A percentile compares a stretch with the other conserved stretches of the same genome.
Evolutionary conservation across 2,113 vertebrate genomes (phyloP).

Genomic region (Piprites chloris): DNA sequence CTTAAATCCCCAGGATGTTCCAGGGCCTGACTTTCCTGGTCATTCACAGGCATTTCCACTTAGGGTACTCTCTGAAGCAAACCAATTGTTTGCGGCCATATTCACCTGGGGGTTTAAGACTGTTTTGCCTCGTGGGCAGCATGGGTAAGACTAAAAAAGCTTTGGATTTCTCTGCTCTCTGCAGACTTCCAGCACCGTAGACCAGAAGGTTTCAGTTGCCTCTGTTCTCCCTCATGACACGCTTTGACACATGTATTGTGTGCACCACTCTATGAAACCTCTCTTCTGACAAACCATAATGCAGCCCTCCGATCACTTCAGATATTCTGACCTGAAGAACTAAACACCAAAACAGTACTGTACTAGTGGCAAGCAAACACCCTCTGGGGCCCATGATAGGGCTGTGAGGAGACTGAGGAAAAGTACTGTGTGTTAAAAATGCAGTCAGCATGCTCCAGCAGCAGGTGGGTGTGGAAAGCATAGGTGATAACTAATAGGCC

Average conservation of each 20-base stretch:
- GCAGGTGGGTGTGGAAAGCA: background rate
- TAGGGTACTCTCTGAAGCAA: background rate
- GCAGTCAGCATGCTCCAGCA: background rate
- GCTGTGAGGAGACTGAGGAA: background rate
- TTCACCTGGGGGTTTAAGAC: background rate
- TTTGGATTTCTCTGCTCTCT: background rate
- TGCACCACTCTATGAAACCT: background rate
- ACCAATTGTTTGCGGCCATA: background rate
- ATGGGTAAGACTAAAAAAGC: background rate
- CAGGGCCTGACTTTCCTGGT: background rate
- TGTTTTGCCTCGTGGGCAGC: background rate
- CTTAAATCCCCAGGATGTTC: background rate
- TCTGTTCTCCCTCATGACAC: background rate
- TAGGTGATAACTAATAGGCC: background rate
- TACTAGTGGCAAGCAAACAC: background rate
- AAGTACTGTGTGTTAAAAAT: background rate
- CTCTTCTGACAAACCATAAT: background rate
- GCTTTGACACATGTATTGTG: rapidly evolving
- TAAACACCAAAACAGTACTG: background rate
- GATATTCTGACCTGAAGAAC: background rate
- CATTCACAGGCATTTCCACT: background rate
- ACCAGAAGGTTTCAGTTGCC: background rate
- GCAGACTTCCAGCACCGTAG: background rate
- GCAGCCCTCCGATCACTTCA: background rate
- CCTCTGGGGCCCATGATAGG: background rate